phyloP scores from a whole-genome alignment of 2,888 invertebrate species.

The Holacanthella duospinosa region DNA sequence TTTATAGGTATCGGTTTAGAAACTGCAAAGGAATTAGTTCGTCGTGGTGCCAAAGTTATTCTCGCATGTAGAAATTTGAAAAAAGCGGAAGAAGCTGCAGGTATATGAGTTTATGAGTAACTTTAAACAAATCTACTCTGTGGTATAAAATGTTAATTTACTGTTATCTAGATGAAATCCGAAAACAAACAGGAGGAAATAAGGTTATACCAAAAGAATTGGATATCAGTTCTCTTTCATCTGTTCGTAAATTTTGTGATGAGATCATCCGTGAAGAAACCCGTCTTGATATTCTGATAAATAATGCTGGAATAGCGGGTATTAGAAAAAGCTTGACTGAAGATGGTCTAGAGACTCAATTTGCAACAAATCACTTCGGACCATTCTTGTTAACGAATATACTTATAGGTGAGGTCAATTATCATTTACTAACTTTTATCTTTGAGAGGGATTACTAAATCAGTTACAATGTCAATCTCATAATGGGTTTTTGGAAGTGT shows the following conservation, averaged over 20 bases:
- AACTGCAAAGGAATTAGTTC: slow-evolving; percentile 40
- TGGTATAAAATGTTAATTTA: slow-evolving; percentile 3
- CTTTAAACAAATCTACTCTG: not conserved
- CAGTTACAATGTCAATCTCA: no score
- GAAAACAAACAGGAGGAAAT: slow-evolving; percentile 18
- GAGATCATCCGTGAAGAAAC: slow-evolving; percentile 31
- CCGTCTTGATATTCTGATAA: slow-evolving; percentile 35
- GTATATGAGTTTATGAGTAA: slow-evolving; percentile 20
- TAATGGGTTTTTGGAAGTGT: no score
- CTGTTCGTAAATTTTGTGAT: slow-evolving; percentile 32
- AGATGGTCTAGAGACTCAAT: slow-evolving; percentile 32
- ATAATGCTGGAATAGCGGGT: slow-evolving; percentile 37
- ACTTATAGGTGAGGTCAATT: slow-evolving; percentile 49
- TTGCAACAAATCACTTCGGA: slow-evolving; percentile 46
- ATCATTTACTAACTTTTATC: no score
- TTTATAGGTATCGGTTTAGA: slow-evolving; percentile 40
- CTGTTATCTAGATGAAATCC: slow-evolving; percentile 24
- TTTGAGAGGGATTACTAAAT: not conserved
- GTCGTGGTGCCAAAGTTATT: slow-evolving; percentile 40
- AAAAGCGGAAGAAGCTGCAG: slow-evolving; percentile 34
- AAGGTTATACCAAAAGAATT: slow-evolving; percentile 29
- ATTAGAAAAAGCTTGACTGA: slow-evolving; percentile 28
- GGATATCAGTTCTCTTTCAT: slow-evolving; percentile 34
- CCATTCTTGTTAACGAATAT: slow-evolving; percentile 87
- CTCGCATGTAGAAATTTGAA: slow-evolving; percentile 40